Conservation (phyloP, 2,797 vertebrate species). For the Protonibea diacanthus region DNA sequence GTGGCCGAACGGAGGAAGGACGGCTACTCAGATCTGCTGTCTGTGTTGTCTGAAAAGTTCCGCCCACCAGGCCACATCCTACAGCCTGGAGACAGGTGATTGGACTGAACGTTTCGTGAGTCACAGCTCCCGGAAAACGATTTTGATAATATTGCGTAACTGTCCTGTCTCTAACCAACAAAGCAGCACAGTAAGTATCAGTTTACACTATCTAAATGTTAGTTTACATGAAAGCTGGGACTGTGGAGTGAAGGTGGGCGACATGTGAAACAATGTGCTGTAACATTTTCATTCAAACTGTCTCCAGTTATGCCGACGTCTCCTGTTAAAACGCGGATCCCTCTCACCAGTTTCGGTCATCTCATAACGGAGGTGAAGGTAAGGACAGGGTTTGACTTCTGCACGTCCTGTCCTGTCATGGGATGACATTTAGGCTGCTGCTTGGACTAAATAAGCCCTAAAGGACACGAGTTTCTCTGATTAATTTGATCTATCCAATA, state of each 20-base stretch:
- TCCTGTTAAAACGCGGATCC: constrained; percentile 78
- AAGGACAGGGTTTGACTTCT: background rate
- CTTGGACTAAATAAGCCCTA: too few species aligned
- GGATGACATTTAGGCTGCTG: too few species aligned
- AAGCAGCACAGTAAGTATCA: constrained; percentile 14
- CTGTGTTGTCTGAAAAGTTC: constrained; percentile 14
- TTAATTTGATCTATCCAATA: background rate
- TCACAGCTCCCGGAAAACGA: constrained; percentile 51
- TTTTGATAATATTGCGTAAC: constrained; percentile 29
- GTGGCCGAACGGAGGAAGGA: constrained; percentile 13
- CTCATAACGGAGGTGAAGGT: constrained; percentile 82
- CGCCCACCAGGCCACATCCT: constrained; percentile 26
- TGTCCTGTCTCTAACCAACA: background rate
- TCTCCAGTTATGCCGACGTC: constrained; percentile 75
- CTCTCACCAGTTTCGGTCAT: constrained; percentile 80
- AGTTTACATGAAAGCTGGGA: fast-evolving
- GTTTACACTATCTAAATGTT: fast-evolving
- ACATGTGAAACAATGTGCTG: background rate
- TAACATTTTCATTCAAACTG: background rate
- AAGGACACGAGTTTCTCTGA: too few species aligned
- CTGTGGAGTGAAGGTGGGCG: background rate
- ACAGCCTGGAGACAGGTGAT: constrained; percentile 41
- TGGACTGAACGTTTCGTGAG: constrained; percentile 29
- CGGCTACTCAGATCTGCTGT: fast-evolving
- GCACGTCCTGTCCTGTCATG: background rate